These are phyloP conservation scores for Labeo rohita DNA, from an alignment of 2,113 vertebrate genomes.

Conservation along the genomic window DNA sequence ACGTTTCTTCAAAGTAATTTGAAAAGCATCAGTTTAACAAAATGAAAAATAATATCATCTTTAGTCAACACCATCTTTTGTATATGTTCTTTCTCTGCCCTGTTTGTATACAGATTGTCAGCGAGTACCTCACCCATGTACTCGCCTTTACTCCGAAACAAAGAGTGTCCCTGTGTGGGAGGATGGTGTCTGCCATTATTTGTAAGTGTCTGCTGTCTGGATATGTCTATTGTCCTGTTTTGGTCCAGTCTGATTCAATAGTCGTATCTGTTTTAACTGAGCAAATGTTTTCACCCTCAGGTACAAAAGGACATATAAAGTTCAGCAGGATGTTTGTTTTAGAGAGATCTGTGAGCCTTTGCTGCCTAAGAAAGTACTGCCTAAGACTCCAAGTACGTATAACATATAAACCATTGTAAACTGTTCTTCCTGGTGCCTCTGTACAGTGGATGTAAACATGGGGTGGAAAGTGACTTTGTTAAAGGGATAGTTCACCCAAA, in stretches of 20 bases:
- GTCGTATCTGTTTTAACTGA: background rate
- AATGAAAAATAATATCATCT: background rate
- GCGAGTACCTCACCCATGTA: constrained; percentile 87
- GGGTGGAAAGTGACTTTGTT: background rate
- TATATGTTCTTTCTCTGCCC: background rate
- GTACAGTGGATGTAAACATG: background rate
- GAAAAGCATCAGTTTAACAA: background rate
- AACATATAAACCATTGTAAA: background rate
- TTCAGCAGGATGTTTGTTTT: constrained; percentile 89
- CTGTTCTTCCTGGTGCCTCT: background rate
- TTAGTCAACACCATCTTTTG: background rate
- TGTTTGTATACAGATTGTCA: constrained; percentile 81
- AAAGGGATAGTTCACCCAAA: too few species aligned
- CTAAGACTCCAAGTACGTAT: constrained; percentile 75
- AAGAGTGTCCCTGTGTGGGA: constrained; percentile 92
- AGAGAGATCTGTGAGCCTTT: constrained; percentile 86
- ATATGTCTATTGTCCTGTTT: background rate
- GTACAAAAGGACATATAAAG: constrained; percentile 88
- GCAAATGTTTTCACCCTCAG: constrained; percentile 70
- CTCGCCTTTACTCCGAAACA: constrained; percentile 89
- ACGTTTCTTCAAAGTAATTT: background rate
- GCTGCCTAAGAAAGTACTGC: constrained; percentile 58
- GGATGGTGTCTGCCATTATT: constrained; percentile 85
- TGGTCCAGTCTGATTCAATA: background rate
- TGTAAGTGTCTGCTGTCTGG: constrained; percentile 63